Base-by-base conservation (phyloP, 2,113 vertebrate genomes). In the Puffinus mauretanicus region DNA sequence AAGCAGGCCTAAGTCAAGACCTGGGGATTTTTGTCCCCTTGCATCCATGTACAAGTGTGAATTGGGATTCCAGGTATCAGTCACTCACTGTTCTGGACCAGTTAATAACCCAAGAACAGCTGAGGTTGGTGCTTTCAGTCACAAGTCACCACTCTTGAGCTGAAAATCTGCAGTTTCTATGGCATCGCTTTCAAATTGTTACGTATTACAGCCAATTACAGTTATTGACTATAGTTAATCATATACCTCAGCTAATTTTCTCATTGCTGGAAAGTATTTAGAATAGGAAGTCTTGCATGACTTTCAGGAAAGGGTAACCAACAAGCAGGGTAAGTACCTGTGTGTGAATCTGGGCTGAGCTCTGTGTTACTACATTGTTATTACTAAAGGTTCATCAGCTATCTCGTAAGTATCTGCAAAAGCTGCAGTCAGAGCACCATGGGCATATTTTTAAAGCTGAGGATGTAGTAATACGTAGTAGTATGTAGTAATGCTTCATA, bases 71-170 rank as follows among this genome's bases (percentile, higher is more conserved):
- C 18, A 44, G 9, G 6, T 73, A 19, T 71, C n/a, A 25, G 16
- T 78, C 34, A 52, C 4, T 78, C 16, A 0, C 34, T 76, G 9
- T 66, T 76, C 47, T 82, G 61, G 19, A 64, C 26, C 30, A 18
- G 24, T 34, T 73, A 61, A 44, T 38, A 47, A 30, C 7, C 24
- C 27, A 47, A 20, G 67, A 88, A 44, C 32, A 73, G 24, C 58
- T 60, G 18, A 55, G 18, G 38, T 32, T 82, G 9, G 11, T 62
- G 51, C 75, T 95, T 78, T 85, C 32, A n/a, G 22, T 29, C 11
- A 21, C 0, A 0, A 64, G 13, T 66, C 10, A 17, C 51, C 22
- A n/a, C 13, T 57, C 40, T 19, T 55, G 40, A 78, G 51, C 12
- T 54, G 26, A 61, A 85, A 66, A 62, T 44, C 5, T 27, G 21